Evolutionary conservation across 1,140 invertebrate species (phyloP).

Genomic region (Frieseomelitta varia): DNA sequence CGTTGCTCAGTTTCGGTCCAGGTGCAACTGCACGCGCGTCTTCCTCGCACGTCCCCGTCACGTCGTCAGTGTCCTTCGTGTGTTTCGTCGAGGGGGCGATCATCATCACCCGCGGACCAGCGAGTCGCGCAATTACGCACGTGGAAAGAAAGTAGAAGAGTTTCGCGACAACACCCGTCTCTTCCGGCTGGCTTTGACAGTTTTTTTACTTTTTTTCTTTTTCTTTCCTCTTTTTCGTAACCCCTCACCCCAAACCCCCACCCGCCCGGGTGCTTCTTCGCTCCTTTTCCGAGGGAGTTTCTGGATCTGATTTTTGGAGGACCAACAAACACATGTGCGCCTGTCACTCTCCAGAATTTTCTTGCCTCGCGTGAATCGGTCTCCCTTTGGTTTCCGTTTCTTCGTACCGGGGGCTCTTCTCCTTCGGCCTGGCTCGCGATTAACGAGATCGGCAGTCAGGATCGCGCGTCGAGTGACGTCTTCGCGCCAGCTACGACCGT

Average conservation of each 20-base stretch:
- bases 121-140: not conserved
- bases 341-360: not conserved
- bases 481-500: too few relatives aligned
- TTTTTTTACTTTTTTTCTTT: not conserved
- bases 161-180: too few relatives aligned
- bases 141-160: not conserved
- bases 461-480: not conserved
- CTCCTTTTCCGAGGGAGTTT: not conserved
- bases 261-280: not conserved
- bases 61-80: constrained; percentile 34
- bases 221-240: not conserved
- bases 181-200: not conserved
- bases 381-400: not conserved
- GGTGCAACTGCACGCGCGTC: constrained; percentile 64
- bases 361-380: not conserved
- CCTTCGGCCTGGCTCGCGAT: not conserved
- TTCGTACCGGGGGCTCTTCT: not conserved
- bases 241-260: too few relatives aligned
- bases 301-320: not conserved
- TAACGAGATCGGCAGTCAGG: not conserved
- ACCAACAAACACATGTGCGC: not conserved
- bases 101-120: not conserved
- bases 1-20: constrained; percentile 78
- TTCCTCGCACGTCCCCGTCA: constrained; percentile 35
- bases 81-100: not conserved